A percentile compares a stretch with the other conserved stretches of the same genome.
phyloP scores from a whole-genome alignment of 1,140 invertebrate species.

The Paracyclopina nana region DNA sequence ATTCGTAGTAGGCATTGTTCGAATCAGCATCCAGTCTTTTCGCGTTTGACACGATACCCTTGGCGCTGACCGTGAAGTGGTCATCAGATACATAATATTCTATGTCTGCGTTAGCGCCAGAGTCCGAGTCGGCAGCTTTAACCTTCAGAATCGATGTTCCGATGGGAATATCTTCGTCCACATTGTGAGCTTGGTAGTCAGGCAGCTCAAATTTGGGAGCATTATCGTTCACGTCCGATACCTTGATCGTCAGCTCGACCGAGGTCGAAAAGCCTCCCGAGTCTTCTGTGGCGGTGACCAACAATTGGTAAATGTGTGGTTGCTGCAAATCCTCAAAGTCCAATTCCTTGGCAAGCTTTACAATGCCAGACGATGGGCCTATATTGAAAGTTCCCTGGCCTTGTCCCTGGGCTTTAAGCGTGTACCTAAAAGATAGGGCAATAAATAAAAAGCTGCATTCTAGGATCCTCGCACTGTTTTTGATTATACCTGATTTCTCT shows the following conservation, averaged over 20 bases:
- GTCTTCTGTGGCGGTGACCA: conserved; percentile 83
- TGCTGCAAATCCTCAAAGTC: conserved; percentile 84
- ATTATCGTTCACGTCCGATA: conserved; percentile 77
- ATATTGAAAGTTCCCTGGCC: conserved; percentile 88
- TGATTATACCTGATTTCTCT: conserved; percentile 74
- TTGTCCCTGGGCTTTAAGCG: conserved; percentile 74
- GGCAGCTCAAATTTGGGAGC: conserved; percentile 82
- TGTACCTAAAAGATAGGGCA: conserved; percentile 43
- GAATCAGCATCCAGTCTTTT: conserved; percentile 83
- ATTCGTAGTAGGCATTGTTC: conserved; percentile 88
- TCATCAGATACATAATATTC: conserved; percentile 77
- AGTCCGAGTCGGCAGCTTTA: conserved; percentile 77
- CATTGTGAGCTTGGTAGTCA: conserved; percentile 83
- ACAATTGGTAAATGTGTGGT: conserved; percentile 71
- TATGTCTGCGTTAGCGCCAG: conserved; percentile 77
- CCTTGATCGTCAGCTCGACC: conserved; percentile 39
- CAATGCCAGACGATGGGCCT: conserved; percentile 73
- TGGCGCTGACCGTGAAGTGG: conserved; percentile 75
- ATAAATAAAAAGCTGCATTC: not conserved
- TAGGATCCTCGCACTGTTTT: not conserved
- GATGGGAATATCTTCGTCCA: conserved; percentile 75
- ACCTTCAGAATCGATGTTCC: conserved; percentile 76
- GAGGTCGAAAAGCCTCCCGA: conserved; percentile 85
- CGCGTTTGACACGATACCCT: conserved; percentile 74
- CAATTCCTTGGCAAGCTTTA: conserved; percentile 78